Percentiles rank a stretch among this genome's conserved stretches.
Conservation (phyloP, 2,113 vertebrate genomes). For the Ceyx melanurus region DNA sequence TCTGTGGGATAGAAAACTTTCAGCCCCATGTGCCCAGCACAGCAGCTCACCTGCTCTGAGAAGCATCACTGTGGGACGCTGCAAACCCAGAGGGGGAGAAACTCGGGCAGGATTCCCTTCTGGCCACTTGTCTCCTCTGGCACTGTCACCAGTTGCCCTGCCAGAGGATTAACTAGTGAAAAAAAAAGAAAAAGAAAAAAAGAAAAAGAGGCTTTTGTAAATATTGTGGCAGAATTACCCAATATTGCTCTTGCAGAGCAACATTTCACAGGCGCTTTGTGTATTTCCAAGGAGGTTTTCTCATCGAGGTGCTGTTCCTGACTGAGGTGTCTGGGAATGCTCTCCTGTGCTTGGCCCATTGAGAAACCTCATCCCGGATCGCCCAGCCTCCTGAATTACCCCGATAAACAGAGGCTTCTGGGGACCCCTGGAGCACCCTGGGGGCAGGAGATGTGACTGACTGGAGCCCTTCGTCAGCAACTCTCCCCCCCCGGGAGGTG, state of each 20-base stretch:
- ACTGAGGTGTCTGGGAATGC: background rate
- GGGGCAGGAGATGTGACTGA: background rate
- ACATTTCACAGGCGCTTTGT: background rate
- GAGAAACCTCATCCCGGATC: background rate
- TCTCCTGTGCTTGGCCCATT: background rate
- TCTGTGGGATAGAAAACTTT: background rate
- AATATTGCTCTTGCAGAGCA: background rate
- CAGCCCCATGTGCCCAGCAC: no score
- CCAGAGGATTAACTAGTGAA: background rate
- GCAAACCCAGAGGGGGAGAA: background rate
- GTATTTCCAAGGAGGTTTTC: background rate
- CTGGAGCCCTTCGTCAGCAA: background rate
- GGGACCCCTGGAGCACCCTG: accelerated
- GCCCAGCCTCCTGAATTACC: background rate
- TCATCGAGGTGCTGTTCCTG: no score
- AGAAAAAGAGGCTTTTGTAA: background rate
- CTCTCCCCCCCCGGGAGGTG: background rate
- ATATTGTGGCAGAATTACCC: background rate
- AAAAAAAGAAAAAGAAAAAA: no score
- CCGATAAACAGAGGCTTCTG: background rate
- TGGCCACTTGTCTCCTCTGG: background rate
- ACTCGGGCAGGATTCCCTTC: background rate
- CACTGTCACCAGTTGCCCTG: accelerated
- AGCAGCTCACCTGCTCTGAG: no score
- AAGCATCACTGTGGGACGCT: no score